These are phyloP conservation scores for Gymnobelideus leadbeateri DNA, from an alignment of 2,113 vertebrate species.

Conservation along the genomic window DNA sequence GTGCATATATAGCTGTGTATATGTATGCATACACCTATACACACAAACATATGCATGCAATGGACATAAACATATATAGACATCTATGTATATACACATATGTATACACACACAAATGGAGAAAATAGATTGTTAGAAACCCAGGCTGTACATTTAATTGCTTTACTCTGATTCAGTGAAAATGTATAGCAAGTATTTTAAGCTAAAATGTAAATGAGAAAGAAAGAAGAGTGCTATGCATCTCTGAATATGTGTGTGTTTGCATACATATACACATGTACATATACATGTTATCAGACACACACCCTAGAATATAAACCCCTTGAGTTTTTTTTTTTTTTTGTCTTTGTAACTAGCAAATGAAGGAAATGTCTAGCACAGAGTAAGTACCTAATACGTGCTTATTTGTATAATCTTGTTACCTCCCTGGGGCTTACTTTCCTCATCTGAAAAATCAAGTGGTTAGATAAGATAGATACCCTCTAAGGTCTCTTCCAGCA, in stretches of 20 bases:
- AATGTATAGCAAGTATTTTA: neutral
- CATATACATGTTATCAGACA: neutral
- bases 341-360: neutral
- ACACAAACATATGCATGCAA: neutral
- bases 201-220: neutral
- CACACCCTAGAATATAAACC: neutral
- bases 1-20: neutral
- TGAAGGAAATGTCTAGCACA: neutral
- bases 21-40: neutral
- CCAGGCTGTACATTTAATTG: neutral
- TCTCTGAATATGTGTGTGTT: neutral
- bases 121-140: neutral
- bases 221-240: neutral
- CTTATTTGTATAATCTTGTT: neutral
- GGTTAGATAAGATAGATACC: neutral
- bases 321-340: neutral
- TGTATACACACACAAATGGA: neutral
- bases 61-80: neutral
- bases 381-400: neutral
- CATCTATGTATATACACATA: neutral
- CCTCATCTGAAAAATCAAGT: neutral
- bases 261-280: neutral
- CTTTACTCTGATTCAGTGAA: neutral
- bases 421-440: neutral
- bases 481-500: neutral